Base-by-base conservation (phyloP, 2,888 invertebrate genomes). In the Brachypalpus laphriformis region DNA sequence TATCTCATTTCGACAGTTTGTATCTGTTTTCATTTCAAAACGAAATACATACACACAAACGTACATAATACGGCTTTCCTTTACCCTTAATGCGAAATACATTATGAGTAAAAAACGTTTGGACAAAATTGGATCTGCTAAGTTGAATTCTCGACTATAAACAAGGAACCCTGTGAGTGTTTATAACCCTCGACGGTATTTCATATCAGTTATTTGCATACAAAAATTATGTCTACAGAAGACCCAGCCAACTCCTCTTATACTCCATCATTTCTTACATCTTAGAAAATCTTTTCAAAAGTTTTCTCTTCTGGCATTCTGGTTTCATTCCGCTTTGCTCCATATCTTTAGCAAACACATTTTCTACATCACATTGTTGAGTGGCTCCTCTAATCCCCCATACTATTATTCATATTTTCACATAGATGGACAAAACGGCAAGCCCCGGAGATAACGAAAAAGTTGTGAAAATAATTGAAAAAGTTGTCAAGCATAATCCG, bases 401-500 rank as follows among this genome's bases (percentile, higher is more conserved):
- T 8, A 8, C 42, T 5, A 42, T 16, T 42, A 70, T 20, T 45
- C 31, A 22, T 56, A 31, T 20, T 57, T 22, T 22, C 45, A 45
- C 20, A 14, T 22, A 8, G 57, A 14, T 14, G 45, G 20, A 63
- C 63, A 47, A 63, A 28, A 16, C 40, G 31, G 14, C 47, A 49
- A 65, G 22, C 65, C 65, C 22, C 18, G 6, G 18, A 28, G 31
- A 45, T 18, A 56, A 22, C 16, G 20, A 54, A 68, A 42, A 68
- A 68, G 25, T 28, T 68, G 42, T 68, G 63, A 65, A 72, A 74
- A 54, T 65, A 74, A 74, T 74, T 56, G 54, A 63, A 74, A 74
- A 74, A 74, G 54, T 63, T 74, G 59, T 49, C 59, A 49, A 31
- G 37, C 59, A 37, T 59, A 71, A 47, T 57, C 51, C 42, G 42